Evolutionary conservation across 2,113 vertebrate genomes (phyloP).

Genomic region (Oncorhynchus mykiss): DNA sequence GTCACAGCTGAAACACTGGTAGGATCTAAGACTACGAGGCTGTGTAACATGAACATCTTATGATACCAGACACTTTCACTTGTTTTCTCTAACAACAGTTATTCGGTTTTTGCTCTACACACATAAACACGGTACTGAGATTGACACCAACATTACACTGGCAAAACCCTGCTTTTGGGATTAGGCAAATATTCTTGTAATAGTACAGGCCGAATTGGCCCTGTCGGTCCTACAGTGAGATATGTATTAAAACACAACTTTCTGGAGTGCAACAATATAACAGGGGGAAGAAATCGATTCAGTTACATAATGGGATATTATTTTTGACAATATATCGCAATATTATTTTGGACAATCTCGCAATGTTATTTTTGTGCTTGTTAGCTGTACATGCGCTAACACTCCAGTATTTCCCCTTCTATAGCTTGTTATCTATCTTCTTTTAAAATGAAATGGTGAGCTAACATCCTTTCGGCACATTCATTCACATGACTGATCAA

Average conservation of each 20-base stretch:
- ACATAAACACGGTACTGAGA: constrained; percentile 61
- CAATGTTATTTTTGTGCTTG: too few relatives aligned
- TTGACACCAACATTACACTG: constrained; percentile 58
- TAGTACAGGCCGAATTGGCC: constrained; percentile 49
- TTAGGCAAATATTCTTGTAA: constrained; percentile 60
- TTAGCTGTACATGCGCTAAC: too few relatives aligned
- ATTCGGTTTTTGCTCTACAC: constrained; percentile 57
- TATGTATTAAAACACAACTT: constrained; percentile 25
- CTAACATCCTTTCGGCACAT: too few relatives aligned
- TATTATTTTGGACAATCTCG: too few relatives aligned
- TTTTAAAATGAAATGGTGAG: too few relatives aligned
- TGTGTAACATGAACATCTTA: constrained; percentile 59
- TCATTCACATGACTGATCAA: too few relatives aligned
- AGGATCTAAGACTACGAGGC: constrained; percentile 56
- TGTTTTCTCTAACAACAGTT: constrained; percentile 53
- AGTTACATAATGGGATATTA: too few relatives aligned
- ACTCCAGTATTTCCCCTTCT: too few relatives aligned
- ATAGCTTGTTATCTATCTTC: too few relatives aligned
- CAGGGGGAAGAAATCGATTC: too few relatives aligned
- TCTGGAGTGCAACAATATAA: constrained; percentile 3
- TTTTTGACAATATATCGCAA: too few relatives aligned
- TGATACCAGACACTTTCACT: constrained; percentile 54
- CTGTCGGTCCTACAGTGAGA: constrained; percentile 16
- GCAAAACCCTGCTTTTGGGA: constrained; percentile 63
- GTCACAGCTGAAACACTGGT: constrained; percentile 61